These are phyloP conservation scores for Pangasius mekongensis DNA, from an alignment of 2,797 vertebrate species.

Conservation along the genomic window DNA sequence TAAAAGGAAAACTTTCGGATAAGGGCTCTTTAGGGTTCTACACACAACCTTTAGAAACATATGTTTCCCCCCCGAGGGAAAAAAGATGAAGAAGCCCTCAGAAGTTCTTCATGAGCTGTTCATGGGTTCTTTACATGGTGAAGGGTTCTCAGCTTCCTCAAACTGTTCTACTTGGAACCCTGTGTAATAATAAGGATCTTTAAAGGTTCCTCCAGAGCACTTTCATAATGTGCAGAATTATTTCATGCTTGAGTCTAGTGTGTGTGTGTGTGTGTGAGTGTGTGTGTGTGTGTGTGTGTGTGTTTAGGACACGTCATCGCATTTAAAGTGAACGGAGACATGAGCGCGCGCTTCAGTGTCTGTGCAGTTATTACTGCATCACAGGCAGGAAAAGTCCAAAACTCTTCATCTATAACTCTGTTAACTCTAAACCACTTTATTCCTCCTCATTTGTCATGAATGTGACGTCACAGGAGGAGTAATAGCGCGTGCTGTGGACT, in stretches of 20 bases:
- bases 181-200: background rate
- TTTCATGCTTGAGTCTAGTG: background rate
- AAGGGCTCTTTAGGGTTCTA: background rate
- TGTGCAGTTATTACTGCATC: background rate
- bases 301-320: slow-evolving; percentile 19
- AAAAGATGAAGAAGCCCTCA: background rate
- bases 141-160: background rate
- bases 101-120: background rate
- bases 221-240: background rate
- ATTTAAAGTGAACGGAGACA: background rate
- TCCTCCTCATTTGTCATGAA: background rate
- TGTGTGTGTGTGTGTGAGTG: background rate
- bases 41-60: background rate
- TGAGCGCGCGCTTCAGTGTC: background rate
- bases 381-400: background rate
- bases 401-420: no score
- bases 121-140: background rate
- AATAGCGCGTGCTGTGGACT: background rate
- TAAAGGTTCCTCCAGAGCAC: background rate
- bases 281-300: background rate
- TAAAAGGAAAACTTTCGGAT: background rate
- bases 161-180: background rate
- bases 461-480: background rate
- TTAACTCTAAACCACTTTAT: background rate
- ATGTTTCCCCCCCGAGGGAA: background rate